Percentiles rank a stretch among this genome's conserved stretches.
Evolutionary conservation across 1,140 invertebrate species (phyloP).

Genomic region (Colletes gigas): DNA sequence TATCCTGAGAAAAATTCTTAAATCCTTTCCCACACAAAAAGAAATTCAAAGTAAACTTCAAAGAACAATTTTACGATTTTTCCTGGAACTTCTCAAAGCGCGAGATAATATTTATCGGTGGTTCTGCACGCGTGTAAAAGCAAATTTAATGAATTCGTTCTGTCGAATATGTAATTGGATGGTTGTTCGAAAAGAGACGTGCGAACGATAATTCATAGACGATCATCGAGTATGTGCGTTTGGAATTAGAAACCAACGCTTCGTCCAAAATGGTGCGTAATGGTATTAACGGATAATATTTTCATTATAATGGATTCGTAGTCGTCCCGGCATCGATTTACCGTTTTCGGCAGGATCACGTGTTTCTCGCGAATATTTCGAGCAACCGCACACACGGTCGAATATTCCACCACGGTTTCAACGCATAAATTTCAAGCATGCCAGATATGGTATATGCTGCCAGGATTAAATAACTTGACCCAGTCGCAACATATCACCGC

Average conservation of each 20-base stretch:
- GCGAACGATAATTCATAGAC: too few species aligned
- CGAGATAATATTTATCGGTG: background rate
- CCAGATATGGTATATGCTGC: slow-evolving; percentile 75
- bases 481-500: slow-evolving; percentile 76
- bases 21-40: background rate
- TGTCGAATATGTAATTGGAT: too few species aligned
- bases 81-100: background rate
- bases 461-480: slow-evolving; percentile 80
- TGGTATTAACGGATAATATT: background rate
- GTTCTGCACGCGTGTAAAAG: too few species aligned
- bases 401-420: slow-evolving; percentile 51
- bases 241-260: too few species aligned
- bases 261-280: background rate
- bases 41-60: background rate
- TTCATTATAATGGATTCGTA: background rate
- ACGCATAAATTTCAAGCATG: slow-evolving; percentile 75
- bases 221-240: too few species aligned
- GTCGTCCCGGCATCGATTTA: slow-evolving; percentile 3
- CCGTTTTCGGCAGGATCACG: background rate
- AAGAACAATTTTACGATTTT: background rate
- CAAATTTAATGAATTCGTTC: too few species aligned
- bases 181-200: too few species aligned
- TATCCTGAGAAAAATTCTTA: background rate
- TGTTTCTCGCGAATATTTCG: slow-evolving; percentile 55
- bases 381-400: slow-evolving; percentile 12